These are phyloP conservation scores for Nicator chloris DNA, from an alignment of 2,113 vertebrate genomes.

Conservation along the genomic window DNA sequence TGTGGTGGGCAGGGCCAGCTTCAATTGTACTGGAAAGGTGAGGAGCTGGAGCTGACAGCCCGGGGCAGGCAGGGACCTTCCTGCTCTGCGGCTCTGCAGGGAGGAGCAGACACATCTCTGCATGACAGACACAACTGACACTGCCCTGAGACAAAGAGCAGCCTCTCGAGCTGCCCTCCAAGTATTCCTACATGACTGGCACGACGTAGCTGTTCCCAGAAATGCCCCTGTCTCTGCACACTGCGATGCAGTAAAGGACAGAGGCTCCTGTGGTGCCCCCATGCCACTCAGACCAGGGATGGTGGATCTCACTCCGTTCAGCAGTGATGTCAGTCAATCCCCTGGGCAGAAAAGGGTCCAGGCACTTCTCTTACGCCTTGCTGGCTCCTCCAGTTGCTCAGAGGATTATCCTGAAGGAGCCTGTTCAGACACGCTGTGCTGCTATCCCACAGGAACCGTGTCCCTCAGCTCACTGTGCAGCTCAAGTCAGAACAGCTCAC, in stretches of 20 bases:
- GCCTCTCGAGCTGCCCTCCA: neutral
- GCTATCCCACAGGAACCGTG: neutral
- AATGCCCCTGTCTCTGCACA: neutral
- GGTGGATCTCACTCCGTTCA: neutral
- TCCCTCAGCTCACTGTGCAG: neutral
- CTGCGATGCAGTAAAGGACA: accelerated
- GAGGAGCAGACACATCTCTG: neutral
- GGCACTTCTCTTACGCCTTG: accelerated
- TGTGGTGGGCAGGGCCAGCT: neutral
- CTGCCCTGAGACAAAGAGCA: neutral
- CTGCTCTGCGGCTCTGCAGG: neutral
- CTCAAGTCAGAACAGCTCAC: neutral
- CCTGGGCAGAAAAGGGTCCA: neutral
- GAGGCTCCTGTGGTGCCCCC: neutral
- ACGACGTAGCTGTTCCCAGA: neutral
- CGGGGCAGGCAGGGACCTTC: neutral
- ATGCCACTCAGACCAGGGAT: neutral
- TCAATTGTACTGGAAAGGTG: too few relatives aligned
- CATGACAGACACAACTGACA: neutral
- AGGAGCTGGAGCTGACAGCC: neutral
- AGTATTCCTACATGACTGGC: accelerated
- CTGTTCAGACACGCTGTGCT: neutral
- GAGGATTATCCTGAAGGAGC: neutral
- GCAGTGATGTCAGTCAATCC: neutral
- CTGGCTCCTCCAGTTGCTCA: neutral